Evolutionary conservation across 2,888 invertebrate species (phyloP).

Genomic region (Apocheima hispidaria): DNA sequence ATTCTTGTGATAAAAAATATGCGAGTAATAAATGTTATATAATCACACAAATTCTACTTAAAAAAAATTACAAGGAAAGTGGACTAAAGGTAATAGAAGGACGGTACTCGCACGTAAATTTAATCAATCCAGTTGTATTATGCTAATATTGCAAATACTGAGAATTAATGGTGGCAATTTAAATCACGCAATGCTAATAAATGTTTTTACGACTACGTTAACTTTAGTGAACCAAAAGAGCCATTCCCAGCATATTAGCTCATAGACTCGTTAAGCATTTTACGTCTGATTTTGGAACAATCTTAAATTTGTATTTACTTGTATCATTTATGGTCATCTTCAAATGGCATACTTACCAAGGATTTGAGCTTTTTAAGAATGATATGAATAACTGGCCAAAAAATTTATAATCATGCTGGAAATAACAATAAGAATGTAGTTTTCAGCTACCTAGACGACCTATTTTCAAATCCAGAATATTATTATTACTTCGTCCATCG

Average conservation of each 20-base stretch:
- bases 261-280: background rate
- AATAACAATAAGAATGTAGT: no score
- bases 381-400: no score
- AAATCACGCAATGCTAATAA: background rate
- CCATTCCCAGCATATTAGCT: background rate
- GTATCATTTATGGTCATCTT: background rate
- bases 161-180: background rate
- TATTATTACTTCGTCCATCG: no score
- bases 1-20: background rate
- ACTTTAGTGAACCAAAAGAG: background rate
- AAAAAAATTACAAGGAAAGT: constrained; percentile 5
- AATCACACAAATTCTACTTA: background rate
- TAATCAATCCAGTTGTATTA: constrained; percentile 13
- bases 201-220: background rate
- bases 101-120: constrained; percentile 6
- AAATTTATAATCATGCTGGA: no score
- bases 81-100: constrained; percentile 1
- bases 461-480: no score
- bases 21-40: no score
- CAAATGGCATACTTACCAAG: no score
- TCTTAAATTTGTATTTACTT: no score
- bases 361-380: no score
- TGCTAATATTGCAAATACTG: constrained; percentile 1
- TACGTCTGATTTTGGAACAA: background rate
- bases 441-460: no score